These are phyloP conservation scores for Drosophila subquinaria DNA, from an alignment of 2,888 invertebrate species.

Conservation along the genomic window DNA sequence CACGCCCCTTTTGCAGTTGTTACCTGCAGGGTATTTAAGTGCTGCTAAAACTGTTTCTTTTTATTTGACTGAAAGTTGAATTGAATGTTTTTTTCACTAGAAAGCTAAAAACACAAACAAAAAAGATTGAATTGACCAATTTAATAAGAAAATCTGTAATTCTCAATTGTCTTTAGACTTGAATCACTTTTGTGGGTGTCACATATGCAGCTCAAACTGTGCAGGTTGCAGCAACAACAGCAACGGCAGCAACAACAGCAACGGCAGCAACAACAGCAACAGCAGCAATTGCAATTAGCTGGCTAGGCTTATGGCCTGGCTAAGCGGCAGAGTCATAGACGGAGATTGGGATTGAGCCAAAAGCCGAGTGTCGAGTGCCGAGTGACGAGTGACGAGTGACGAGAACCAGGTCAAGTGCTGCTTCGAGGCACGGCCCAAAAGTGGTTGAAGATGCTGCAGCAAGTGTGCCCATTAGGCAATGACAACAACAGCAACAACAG, in stretches of 20 bases:
- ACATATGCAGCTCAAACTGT: slow-evolving; percentile 12
- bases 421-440: slow-evolving; percentile 44
- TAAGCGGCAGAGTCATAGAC: slow-evolving; percentile 15
- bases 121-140: neutral
- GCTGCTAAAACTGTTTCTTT: neutral
- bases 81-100: no score
- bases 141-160: neutral
- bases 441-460: slow-evolving; percentile 45
- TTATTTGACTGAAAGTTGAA: no score
- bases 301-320: slow-evolving; percentile 33
- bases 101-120: no score
- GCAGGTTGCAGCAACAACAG: slow-evolving; percentile 3
- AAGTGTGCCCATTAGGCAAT: slow-evolving; percentile 74
- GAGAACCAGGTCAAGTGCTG: slow-evolving; percentile 72
- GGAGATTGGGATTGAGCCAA: slow-evolving; percentile 15
- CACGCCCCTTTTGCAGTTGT: no score
- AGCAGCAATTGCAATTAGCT: slow-evolving; percentile 38
- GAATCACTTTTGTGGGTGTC: neutral
- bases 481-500: slow-evolving; percentile 51
- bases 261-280: no score
- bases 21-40: neutral
- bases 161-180: neutral
- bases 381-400: no score
- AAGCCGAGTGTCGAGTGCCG: neutral
- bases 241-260: neutral